Percentiles rank a stretch among this genome's conserved stretches.
These are phyloP conservation scores for Phocoena sinus DNA, from an alignment of 2,113 vertebrate species.

Conservation along the genomic window DNA sequence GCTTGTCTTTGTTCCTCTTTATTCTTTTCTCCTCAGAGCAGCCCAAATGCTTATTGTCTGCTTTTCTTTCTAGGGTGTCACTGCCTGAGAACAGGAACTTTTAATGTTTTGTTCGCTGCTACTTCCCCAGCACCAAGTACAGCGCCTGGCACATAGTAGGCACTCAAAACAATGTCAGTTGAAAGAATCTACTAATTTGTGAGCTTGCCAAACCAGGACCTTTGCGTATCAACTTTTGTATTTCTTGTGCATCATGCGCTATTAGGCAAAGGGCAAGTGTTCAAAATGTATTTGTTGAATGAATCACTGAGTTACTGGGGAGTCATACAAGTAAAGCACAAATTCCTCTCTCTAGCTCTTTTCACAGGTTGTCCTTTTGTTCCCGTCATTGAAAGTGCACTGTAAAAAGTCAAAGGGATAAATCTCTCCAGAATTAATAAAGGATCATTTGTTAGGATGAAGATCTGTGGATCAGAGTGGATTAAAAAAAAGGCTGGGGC, in stretches of 20 bases:
- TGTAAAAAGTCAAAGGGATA: neutral
- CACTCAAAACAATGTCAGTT: neutral
- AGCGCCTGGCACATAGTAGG: neutral
- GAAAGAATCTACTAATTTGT: neutral
- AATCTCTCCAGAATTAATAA: slow-evolving; percentile 1
- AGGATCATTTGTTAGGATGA: slow-evolving; percentile 9
- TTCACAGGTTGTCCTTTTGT: neutral
- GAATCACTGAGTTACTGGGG: neutral
- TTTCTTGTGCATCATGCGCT: neutral
- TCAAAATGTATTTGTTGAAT: neutral
- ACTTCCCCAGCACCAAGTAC: neutral
- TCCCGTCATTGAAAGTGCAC: neutral
- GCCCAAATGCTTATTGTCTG: neutral
- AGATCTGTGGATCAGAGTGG: neutral
- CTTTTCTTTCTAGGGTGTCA: neutral
- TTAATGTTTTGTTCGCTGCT: neutral
- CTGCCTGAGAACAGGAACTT: neutral
- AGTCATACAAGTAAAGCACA: neutral
- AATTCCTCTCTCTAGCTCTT: neutral
- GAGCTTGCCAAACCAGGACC: neutral
- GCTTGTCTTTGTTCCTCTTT: neutral
- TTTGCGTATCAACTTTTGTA: neutral
- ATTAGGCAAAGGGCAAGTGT: neutral
- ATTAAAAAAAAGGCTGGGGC: neutral
- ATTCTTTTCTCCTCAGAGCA: neutral